Evolutionary conservation across 2,888 invertebrate species (phyloP), one percentile per base, ranked within the genome.

Genomic region (Tupiocoris notatus): DNA sequence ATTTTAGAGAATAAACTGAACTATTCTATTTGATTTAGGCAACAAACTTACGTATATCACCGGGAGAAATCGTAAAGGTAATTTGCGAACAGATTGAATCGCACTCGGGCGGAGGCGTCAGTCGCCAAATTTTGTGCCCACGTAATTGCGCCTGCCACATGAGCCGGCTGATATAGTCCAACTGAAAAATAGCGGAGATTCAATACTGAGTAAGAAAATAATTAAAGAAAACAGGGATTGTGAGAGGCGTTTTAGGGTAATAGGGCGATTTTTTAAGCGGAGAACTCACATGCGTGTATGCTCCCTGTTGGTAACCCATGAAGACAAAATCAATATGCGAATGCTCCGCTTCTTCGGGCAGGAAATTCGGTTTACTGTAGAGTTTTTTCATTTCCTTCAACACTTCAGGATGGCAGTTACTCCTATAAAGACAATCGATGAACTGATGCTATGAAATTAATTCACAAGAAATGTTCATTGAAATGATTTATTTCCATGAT

Each of bases 71-170:
- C 80, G 90, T 89, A 84, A 92, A 93, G 78, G 90, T 87, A 81
- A 95, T 88, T 61, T 88, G 86, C 77, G 88, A 85, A 83, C 95
- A 96, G 75, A 90, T 83, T 82, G 88, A 83, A 83, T 95, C 93
- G 85, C 95, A 95, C 85, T 95, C 95, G 0, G 94, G 93, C 0
- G 93, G 91, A 0, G 96, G 95, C 16, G 91, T 89, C 54, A 96
- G 84, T 20, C 87, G 86, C 96, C 96, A 96, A 12, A 88, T 91
- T 85, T 96, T 96, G 81, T 89, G 90, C 0, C 96, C 96, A 80
- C 88, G 87, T 17, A 96, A 87, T 85, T 96, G 95, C 1, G 94
- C 95, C 85, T 96, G 96, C 96, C 96, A 96, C 89, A 95, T 95
- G 25, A 96, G 87, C 78, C 95, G 88, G 80, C 92, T 90, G 80